Percentiles rank a stretch among this genome's conserved stretches.
phyloP scores from a whole-genome alignment of 2,797 vertebrate species.

The Sparus aurata region DNA sequence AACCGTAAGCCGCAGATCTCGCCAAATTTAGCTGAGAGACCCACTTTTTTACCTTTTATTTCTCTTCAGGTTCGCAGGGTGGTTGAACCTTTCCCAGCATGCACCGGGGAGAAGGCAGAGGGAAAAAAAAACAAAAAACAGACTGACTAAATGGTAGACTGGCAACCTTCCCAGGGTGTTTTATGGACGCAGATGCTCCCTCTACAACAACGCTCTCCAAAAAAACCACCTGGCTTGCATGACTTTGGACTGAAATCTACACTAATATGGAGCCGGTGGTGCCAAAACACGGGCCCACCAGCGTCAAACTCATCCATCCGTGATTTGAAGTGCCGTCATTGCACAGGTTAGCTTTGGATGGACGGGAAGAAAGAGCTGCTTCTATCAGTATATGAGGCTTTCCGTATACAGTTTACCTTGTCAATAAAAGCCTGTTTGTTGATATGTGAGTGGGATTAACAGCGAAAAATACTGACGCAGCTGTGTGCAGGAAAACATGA shows the following conservation, averaged over 20 bases:
- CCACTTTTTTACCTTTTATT: slow-evolving; percentile 1
- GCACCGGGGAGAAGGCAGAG: not conserved
- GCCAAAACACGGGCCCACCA: slow-evolving; percentile 10
- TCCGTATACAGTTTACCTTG: slow-evolving; percentile 13
- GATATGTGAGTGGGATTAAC: slow-evolving; percentile 27
- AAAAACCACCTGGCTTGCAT: slow-evolving; percentile 25
- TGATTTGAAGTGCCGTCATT: not conserved
- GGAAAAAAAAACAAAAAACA: not conserved
- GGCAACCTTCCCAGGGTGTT: slow-evolving; percentile 42
- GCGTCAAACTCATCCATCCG: not conserved
- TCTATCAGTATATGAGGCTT: not conserved
- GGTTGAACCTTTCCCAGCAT: slow-evolving; percentile 41
- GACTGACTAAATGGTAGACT: slow-evolving; percentile 10
- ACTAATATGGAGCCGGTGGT: not conserved
- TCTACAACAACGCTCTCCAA: slow-evolving; percentile 29
- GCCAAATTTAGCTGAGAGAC: too few species aligned
- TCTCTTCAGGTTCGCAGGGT: slow-evolving; percentile 26
- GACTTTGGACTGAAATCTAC: slow-evolving; percentile 30
- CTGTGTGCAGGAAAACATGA: slow-evolving; percentile 37
- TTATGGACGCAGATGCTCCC: slow-evolving; percentile 46
- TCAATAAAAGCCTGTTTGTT: slow-evolving; percentile 32
- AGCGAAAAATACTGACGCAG: slow-evolving; percentile 3
- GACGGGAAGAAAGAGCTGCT: not conserved
- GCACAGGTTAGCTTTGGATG: not conserved
- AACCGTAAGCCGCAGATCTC: too few species aligned